phyloP scores from a whole-genome alignment of 2,888 invertebrate species.

The Ashinkailepas kermadecensis region DNA sequence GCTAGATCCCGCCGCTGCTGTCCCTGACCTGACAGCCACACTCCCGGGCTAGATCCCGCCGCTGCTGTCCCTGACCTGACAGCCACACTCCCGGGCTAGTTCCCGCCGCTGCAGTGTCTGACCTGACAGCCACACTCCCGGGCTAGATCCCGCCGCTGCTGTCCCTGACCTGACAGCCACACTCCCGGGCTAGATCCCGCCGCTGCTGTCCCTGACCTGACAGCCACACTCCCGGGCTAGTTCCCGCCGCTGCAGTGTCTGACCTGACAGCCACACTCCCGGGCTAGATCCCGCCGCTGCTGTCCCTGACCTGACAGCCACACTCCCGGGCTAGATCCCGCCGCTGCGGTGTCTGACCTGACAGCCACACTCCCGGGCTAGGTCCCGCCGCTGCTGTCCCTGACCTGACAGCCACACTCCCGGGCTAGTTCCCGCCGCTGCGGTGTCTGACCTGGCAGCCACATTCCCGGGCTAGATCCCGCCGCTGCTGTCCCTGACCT shows the following conservation, averaged over 20 bases:
- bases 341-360: neutral
- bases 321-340: neutral
- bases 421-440: neutral
- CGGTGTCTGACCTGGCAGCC: neutral
- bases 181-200: too few species aligned
- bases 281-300: neutral
- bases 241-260: neutral
- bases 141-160: too few species aligned
- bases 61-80: neutral
- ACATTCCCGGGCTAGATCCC: neutral
- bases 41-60: too few species aligned
- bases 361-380: neutral
- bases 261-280: neutral
- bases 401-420: neutral
- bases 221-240: neutral
- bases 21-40: neutral
- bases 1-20: neutral
- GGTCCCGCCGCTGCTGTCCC: neutral
- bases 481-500: neutral
- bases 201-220: neutral
- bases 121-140: too few species aligned
- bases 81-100: slow-evolving; percentile 43
- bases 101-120: slow-evolving; percentile 69
- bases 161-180: too few species aligned
- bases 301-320: neutral